Base-by-base conservation (phyloP, 2,888 invertebrate genomes). In the Ceriagrion tenellum region DNA sequence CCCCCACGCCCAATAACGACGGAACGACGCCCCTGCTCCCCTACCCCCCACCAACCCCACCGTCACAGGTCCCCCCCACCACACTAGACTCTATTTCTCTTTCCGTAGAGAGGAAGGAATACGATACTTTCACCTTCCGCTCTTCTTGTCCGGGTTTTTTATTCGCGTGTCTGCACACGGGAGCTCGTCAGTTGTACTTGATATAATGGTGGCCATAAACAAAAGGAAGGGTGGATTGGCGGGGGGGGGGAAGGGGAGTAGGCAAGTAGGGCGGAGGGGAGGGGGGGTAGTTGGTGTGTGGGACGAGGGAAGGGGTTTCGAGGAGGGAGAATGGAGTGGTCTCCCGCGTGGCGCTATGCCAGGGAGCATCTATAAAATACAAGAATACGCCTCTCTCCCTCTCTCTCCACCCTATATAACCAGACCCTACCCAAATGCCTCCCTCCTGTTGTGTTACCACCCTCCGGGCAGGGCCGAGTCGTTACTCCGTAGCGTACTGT, bases 111-210 rank as follows among this genome's bases (percentile, higher is more conserved):
- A 59, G 59, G 18, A 59, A 47, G 93, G 93, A 93, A 93, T 93
- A 93, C 93, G 93, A 93, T 93, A 93, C 93, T 47, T 91, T 63
- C 35, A 63, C 91, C 63, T 69, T 55, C 91, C 56, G 59, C 63
- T 40, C 63, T 91, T 40, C 55, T 59, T 59, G 59, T 91, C 91
- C 63, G 63, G 63, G 63, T 35, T 93, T 81, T 93, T 93, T 93
- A 93, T 93, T 69, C 93, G 93, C 93, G 93, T 91, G 91, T 91
- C 91, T 91, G 91, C 91, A 91, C 93, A 93, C 93, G 93, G 93
- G 93, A 93, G 93, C 93, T 93, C 93, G 74, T 93, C 93, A 93
- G 93, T 93, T 23, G 93, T 93, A 69, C n/a, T 93, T 93, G 93
- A 93, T 93, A 91, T 91, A 91, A 91, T 91, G 93, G 69, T 69